Base-by-base conservation (phyloP, 2,888 invertebrate species). In the Strigamia maritima region DNA sequence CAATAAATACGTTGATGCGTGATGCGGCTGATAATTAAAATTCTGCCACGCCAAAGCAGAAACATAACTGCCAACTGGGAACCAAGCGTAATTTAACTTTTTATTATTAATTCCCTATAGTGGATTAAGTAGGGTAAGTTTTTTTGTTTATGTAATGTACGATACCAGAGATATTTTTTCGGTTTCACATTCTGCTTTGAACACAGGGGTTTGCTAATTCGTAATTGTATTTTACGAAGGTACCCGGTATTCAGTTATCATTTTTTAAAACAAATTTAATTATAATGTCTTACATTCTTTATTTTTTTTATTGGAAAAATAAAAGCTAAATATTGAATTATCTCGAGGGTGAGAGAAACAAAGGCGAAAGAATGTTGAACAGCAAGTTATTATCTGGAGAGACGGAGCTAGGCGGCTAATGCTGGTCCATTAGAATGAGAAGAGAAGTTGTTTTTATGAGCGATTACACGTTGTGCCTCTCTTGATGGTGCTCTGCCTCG, bases 401-500 rank as follows among this genome's bases (percentile, higher is more conserved):
- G 65, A 65, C 65, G 65, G 24, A 65, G n/a, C n/a, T n/a, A n/a
- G 65, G 65, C 65, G 65, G 24, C 65, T 65, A 26, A 65, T 26
- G 65, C 65, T 10, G 65, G 65, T 65, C 65, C 65, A 65, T 65
- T 65, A 65, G 65, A 65, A 65, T 65, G 65, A 26, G 65, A 65
- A 65, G 65, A 65, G 65, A 65, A 65, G 24, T 65, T 65, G 65
- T 65, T 65, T 65, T 65, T 65, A 65, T 65, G 65, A 65, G 65
- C 65, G 65, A 65, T 65, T 65, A 65, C 65, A 65, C 65, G 65
- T 65, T 65, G 65, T 16, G 65, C 65, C 65, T 65, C 26, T 24
- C 65, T 65, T 65, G 65, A 65, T 65, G 65, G 65, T 65, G 65
- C 65, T 65, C 65, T 65, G 65, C 65, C 65, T 65, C 65, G 65